Evolutionary conservation across 1,140 invertebrate species (phyloP), one percentile per base, ranked within the genome.

Genomic region (Drosophila mauritiana): DNA sequence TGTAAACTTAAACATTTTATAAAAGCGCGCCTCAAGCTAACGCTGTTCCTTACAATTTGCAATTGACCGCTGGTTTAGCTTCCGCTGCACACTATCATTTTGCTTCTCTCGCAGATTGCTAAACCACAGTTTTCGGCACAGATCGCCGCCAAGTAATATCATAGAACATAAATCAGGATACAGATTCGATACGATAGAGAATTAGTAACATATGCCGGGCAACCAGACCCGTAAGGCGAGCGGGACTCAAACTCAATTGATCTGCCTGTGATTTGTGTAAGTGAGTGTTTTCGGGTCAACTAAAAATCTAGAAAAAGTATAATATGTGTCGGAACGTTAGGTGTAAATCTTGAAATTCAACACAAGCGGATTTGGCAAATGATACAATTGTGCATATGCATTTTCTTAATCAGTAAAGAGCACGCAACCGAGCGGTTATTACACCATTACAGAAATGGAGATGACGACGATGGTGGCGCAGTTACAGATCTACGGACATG

Each of bases 281-380:
- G 63, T 78, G 53, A 58, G 62, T 74, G 58, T 59, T 55, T 75
- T n/a, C 67, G 69, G 54, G 54, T 67, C 49, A 80, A 81, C 78
- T 84, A 84, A 84, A 76, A 84, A 84, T 84, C 80, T 84, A 84
- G 77, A 84, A 84, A 76, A 67, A 84, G 76, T 84, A 84, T 62
- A 84, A 84, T 76, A 80, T 72, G 43, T 62, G 57, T 76, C 42
- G 76, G 39, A 78, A 80, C 69, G 78, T 84, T 84, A 79, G 78
- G 59, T 10, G 49, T 62, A 54, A 22, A 51, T 22, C 34, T 36
- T 72, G 13, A 45, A 59, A 51, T 72, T 37, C 31, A 51, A 34
- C 22, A 49, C 13, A 20, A 49, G 15, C 45, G 31, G n/a, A 15
- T 46, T 37, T 53, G 36, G 61, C 46, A 22, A 65, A 68, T 52